Evolutionary conservation across 1,140 invertebrate species (phyloP), one percentile per base, ranked within the genome.

Genomic region (Delia radicum): DNA sequence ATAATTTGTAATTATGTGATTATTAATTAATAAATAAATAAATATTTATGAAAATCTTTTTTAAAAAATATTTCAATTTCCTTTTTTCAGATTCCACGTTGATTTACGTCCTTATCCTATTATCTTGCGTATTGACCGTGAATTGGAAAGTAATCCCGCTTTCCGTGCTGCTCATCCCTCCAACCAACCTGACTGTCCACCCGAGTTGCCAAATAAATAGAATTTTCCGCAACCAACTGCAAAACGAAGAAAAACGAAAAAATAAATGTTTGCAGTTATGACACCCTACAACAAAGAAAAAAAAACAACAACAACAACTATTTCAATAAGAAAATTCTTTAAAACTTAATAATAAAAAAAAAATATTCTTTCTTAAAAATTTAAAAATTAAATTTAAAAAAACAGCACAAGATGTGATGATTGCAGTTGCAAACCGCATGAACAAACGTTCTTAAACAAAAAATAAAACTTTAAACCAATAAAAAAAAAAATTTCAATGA

Each of bases 161-260:
- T 98, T 99, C 87, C 90, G 93, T 55, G 92, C 93, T 24, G 94
- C 95, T 77, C 93, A 96, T 87, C 94, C 95, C 29, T 93, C 93
- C 77, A 91, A 92, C 82, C 96, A 98, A 89, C 95, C 95, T 21
- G 97, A 99, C 88, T 96, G 94, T 88, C 95, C 95, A 42, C 93
- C 93, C 33, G 94, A 87, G 92, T 90, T 80, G 92, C 92, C 81
- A 93, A 94, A 89, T 92, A 91, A 90, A 85, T 85, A 85, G 83
- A 85, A 85, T 85, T 85, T 83, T 77, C 82, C 83, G 83, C 78
- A 81, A 78, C 80, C 82, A 85, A 85, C 82, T 85, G 83, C 83
- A 82, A 85, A 85, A 71, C 83, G 83, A 77, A 81, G 83, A 74
- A 85, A 85, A 77, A 85, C 81, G 63, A 85, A 84, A 79, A 84